Percentiles rank a stretch among this genome's conserved stretches.
Conservation (phyloP, 2,113 vertebrate genomes). For the human region DNA sequence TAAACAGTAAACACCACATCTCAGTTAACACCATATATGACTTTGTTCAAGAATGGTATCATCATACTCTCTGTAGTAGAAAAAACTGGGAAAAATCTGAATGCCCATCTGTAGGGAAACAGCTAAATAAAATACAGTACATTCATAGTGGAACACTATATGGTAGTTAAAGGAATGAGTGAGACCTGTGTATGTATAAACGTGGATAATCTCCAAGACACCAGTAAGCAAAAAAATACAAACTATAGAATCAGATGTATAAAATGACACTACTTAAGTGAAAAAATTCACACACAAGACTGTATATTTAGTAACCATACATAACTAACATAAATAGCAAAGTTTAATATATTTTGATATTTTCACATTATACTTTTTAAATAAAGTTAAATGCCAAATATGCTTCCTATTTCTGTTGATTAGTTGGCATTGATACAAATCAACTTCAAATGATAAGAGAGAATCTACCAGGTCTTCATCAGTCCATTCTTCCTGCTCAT, state of each 20-base stretch:
- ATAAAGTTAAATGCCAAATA: not conserved
- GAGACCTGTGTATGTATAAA: not conserved
- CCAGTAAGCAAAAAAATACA: not conserved
- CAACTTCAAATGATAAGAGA: not conserved
- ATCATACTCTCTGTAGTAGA: not conserved
- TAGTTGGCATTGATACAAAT: not conserved
- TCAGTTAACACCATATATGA: not conserved
- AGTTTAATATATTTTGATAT: not conserved
- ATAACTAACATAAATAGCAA: not conserved
- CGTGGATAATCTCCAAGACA: not conserved
- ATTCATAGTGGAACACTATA: not conserved
- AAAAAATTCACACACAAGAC: not conserved
- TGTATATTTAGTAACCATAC: not conserved
- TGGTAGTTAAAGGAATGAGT: not conserved
- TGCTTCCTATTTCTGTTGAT: not conserved
- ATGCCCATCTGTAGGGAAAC: not conserved
- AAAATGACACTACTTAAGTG: not conserved
- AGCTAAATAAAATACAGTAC: not conserved
- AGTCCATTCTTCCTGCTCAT: conserved; percentile 87
- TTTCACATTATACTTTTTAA: not conserved
- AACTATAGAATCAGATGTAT: not conserved
- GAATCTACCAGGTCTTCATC: conserved; percentile 85
- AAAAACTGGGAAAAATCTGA: not conserved
- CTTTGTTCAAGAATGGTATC: not conserved
- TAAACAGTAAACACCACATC: not conserved